Evolutionary conservation across 2,113 vertebrate species (phyloP).

Genomic region (Chaetodon auriga): DNA sequence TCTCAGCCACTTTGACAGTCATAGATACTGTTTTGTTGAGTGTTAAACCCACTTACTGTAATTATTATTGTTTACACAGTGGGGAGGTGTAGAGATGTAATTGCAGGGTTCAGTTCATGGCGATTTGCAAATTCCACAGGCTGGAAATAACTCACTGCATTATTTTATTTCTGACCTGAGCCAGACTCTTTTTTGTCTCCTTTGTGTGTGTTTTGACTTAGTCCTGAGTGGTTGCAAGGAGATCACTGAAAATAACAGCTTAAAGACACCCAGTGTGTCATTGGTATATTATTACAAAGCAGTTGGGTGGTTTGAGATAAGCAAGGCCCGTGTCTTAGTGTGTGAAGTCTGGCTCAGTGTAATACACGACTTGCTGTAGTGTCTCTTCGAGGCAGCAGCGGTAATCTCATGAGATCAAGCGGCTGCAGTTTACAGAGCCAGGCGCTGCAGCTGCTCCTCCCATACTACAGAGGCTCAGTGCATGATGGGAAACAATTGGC

Average conservation of each 20-base stretch:
- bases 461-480: background rate
- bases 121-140: background rate
- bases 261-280: background rate
- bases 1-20: background rate
- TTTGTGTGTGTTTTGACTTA: background rate
- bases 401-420: constrained; percentile 5
- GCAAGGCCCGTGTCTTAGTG: background rate
- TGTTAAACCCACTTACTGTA: background rate
- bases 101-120: background rate
- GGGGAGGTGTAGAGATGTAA: background rate
- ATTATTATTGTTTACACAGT: background rate
- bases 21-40: background rate
- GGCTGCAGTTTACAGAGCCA: background rate
- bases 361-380: background rate
- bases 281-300: background rate
- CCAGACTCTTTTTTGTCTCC: too few species aligned
- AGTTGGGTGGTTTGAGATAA: background rate
- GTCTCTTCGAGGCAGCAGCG: background rate
- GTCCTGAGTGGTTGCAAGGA: background rate
- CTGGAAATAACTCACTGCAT: background rate
- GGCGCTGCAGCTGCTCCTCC: background rate
- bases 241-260: background rate
- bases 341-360: background rate
- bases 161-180: background rate
- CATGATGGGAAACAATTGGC: constrained; percentile 24